phyloP scores from a whole-genome alignment of 1,140 invertebrate species.

The Bombus superbus region DNA sequence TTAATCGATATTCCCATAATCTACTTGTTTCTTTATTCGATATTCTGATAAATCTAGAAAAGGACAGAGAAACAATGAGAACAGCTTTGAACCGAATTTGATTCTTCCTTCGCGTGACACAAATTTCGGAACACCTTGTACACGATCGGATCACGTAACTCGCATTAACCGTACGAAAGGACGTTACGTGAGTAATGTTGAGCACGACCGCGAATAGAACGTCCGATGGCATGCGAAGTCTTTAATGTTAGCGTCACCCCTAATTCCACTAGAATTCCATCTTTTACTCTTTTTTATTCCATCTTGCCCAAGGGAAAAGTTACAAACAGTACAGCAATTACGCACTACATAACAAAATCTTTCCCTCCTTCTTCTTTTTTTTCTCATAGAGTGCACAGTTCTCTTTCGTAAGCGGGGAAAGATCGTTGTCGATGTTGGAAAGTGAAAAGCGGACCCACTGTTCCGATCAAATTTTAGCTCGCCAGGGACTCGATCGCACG shows the following conservation, averaged over 20 bases:
- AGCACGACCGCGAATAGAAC: constrained; percentile 51
- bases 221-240: constrained; percentile 24
- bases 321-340: not conserved
- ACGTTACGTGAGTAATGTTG: constrained; percentile 62
- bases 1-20: no score
- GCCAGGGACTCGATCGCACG: not conserved
- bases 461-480: constrained; percentile 11
- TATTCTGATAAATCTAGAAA: no score
- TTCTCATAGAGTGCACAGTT: constrained; percentile 12
- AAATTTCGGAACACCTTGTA: constrained; percentile 19
- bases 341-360: not conserved
- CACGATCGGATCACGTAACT: constrained; percentile 45
- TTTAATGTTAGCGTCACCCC: not conserved
- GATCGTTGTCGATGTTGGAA: constrained; percentile 20
- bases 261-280: not conserved
- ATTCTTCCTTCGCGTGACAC: not conserved
- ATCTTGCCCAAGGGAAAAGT: no score
- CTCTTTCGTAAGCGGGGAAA: constrained; percentile 17
- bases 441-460: constrained; percentile 16
- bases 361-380: constrained; percentile 9
- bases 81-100: not conserved
- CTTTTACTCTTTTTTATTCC: no score
- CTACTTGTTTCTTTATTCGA: no score
- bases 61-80: no score
- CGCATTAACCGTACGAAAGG: constrained; percentile 60